A percentile compares a stretch with the other conserved stretches of the same genome.
These are phyloP conservation scores for Bolborhynchus lineola DNA, from an alignment of 2,113 vertebrate species.

Conservation along the genomic window DNA sequence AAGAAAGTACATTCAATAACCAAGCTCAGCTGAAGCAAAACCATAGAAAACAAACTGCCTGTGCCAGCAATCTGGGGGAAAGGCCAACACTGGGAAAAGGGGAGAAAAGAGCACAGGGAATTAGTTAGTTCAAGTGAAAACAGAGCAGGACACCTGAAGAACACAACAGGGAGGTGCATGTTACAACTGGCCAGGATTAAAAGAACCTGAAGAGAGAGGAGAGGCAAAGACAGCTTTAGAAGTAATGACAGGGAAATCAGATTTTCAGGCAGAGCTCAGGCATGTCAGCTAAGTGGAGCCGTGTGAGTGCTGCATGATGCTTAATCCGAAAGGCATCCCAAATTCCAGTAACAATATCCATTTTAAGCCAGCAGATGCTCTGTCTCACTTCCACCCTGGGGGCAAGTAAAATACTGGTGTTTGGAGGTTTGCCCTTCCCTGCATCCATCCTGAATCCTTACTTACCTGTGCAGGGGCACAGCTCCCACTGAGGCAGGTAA, in stretches of 20 bases:
- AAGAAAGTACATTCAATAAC: background rate
- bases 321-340: slow-evolving; percentile 35
- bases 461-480: background rate
- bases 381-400: background rate
- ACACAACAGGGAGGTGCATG: background rate
- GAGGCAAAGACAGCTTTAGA: background rate
- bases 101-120: background rate
- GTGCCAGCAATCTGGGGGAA: background rate
- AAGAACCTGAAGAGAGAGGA: background rate
- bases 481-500: background rate
- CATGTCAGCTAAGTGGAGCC: slow-evolving; percentile 15
- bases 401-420: background rate
- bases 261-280: slow-evolving; percentile 41
- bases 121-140: background rate
- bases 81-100: background rate
- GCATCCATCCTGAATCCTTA: background rate
- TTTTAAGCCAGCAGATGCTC: background rate
- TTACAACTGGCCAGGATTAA: slow-evolving; percentile 18
- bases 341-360: background rate
- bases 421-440: background rate
- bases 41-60: slow-evolving; percentile 11
- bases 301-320: background rate
- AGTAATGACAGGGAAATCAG: background rate
- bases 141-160: background rate
- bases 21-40: slow-evolving; percentile 19